Evolutionary conservation across 2,113 vertebrate species (phyloP).

Genomic region (Elgaria multicarinata): DNA sequence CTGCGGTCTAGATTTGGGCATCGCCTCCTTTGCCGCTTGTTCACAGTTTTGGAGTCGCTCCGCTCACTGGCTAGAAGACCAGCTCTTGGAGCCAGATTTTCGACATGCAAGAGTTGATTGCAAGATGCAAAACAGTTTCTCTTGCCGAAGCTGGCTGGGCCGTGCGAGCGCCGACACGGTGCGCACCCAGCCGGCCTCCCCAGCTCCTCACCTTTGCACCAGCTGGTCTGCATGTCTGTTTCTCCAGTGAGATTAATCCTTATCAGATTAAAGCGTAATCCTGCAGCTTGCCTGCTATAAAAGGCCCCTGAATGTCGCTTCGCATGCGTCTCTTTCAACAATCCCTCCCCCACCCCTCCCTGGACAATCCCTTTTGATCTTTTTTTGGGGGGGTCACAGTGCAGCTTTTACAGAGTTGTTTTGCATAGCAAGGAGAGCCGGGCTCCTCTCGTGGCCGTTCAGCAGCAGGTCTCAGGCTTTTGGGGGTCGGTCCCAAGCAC

Average conservation of each 20-base stretch:
- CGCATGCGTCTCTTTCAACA: constrained; percentile 42
- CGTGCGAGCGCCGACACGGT: neutral
- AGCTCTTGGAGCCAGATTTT: neutral
- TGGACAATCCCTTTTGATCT: constrained; percentile 62
- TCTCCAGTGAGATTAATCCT: constrained; percentile 48
- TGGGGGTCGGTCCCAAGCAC: constrained; percentile 28
- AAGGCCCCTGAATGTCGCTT: constrained; percentile 38
- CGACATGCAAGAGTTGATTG: constrained; percentile 26
- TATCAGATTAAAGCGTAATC: constrained; percentile 53
- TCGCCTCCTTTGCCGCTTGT: neutral
- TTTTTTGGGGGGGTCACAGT: constrained; percentile 55
- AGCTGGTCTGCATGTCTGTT: constrained; percentile 51
- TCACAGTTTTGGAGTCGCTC: neutral
- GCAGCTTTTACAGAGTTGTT: constrained; percentile 39
- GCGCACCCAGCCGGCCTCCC: neutral
- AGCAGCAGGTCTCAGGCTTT: constrained; percentile 44
- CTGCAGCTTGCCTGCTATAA: constrained; percentile 42
- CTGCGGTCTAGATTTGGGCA: neutral
- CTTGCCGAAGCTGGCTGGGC: neutral
- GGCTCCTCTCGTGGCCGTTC: constrained; percentile 32
- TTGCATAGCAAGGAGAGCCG: constrained; percentile 48
- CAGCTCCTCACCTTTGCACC: neutral
- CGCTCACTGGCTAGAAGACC: neutral
- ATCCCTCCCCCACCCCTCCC: constrained; percentile 51
- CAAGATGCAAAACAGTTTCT: constrained; percentile 15